A percentile compares a stretch with the other conserved stretches of the same genome.
Evolutionary conservation across 2,888 invertebrate species (phyloP).

Genomic region (Papilio elwesi): DNA sequence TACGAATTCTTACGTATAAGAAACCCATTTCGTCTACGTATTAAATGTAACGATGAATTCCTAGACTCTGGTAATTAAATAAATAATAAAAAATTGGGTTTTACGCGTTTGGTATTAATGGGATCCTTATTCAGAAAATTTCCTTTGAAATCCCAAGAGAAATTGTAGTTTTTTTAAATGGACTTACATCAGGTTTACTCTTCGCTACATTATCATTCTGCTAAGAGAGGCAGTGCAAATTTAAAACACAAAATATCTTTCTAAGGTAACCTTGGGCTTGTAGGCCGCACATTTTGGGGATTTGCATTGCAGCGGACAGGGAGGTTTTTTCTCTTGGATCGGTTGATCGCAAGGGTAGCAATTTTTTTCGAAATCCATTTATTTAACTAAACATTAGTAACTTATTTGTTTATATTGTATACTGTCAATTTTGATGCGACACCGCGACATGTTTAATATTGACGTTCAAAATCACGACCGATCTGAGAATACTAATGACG

Average conservation of each 20-base stretch:
- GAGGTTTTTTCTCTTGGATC: constrained; percentile 55
- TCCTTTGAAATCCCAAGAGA: no score
- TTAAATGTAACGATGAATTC: no score
- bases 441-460: neutral
- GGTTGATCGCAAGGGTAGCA: constrained; percentile 63
- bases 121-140: no score
- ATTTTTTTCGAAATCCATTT: constrained; percentile 22
- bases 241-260: neutral
- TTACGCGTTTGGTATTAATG: no score
- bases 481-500: neutral
- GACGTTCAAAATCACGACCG: constrained; percentile 12
- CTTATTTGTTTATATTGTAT: neutral
- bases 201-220: no score
- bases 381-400: constrained; percentile 7
- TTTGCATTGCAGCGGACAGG: constrained; percentile 66
- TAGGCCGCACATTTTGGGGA: constrained; percentile 66
- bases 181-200: no score
- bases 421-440: constrained; percentile 31
- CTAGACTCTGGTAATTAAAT: no score
- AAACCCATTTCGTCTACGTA: no score
- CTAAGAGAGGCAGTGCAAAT: no score
- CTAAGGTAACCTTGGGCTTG: constrained; percentile 46
- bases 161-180: no score
- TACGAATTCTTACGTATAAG: no score
- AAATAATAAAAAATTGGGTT: no score